phyloP scores from a whole-genome alignment of 2,797 vertebrate species.

The Gobionotothen gibberifrons region DNA sequence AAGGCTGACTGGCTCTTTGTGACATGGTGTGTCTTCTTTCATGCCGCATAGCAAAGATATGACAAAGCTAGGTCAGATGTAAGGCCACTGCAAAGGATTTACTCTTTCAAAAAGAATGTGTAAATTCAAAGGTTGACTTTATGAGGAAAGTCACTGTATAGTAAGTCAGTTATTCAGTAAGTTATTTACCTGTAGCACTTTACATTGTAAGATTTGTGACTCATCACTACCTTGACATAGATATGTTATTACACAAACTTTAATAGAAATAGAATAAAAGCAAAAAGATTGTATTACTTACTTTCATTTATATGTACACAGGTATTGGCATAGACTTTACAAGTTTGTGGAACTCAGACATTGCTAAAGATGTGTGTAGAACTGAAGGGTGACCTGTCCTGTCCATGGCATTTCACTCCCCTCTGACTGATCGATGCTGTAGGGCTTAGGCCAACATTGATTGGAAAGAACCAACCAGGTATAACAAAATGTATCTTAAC shows the following conservation, averaged over 20 bases:
- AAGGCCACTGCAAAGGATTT: conserved; percentile 40
- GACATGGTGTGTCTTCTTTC: conserved; percentile 44
- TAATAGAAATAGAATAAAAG: not conserved
- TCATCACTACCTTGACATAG: no score
- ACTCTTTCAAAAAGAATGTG: conserved; percentile 21
- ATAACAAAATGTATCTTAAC: no score
- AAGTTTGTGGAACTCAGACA: not conserved
- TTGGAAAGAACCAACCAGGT: no score
- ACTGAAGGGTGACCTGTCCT: not conserved
- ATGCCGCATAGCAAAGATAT: conserved; percentile 52
- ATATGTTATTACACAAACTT: not conserved
- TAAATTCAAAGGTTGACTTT: conserved; percentile 19
- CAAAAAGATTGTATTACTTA: not conserved
- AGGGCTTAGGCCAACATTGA: no score
- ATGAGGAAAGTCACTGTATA: conserved; percentile 7
- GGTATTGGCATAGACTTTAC: not conserved
- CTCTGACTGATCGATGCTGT: no score
- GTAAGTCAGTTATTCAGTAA: not conserved
- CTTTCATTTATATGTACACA: not conserved
- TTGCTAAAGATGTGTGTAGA: not conserved
- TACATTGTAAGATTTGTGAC: not conserved
- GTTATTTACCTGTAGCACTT: conserved; percentile 1
- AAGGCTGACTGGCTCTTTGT: conserved; percentile 64
- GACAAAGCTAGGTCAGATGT: conserved; percentile 39
- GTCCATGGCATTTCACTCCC: no score